phyloP scores from a whole-genome alignment of 1,140 invertebrate genomes.

The Nilaparvata lugens region DNA sequence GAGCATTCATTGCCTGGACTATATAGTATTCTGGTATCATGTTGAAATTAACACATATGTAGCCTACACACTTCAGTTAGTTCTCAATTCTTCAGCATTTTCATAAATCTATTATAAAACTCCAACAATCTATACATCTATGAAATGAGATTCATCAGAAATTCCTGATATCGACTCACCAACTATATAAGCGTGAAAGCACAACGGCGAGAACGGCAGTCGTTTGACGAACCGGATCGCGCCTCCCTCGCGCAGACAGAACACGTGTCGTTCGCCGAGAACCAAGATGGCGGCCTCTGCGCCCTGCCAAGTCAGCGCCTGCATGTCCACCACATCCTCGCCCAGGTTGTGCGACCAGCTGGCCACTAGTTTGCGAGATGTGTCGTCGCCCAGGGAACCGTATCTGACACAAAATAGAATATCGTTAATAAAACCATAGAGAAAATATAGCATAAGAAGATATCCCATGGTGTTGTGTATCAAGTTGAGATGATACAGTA shows the following conservation, averaged over 20 bases:
- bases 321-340: constrained; percentile 58
- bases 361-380: constrained; percentile 45
- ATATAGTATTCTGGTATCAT: too few relatives aligned
- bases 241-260: constrained; percentile 65
- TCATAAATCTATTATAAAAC: too few relatives aligned
- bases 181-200: constrained; percentile 60
- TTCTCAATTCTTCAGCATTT: not conserved
- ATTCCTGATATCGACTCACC: constrained; percentile 42
- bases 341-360: constrained; percentile 72
- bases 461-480: too few relatives aligned
- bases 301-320: constrained; percentile 43
- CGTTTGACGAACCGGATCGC: constrained; percentile 66
- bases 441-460: too few relatives aligned
- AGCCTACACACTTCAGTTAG: too few relatives aligned
- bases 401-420: too few relatives aligned
- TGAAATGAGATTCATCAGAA: too few relatives aligned
- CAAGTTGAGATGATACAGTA: too few relatives aligned
- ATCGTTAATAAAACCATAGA: too few relatives aligned
- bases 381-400: constrained; percentile 44
- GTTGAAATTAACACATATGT: too few relatives aligned
- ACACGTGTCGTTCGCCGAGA: constrained; percentile 63
- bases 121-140: too few relatives aligned
- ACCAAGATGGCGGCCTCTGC: constrained; percentile 52
- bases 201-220: constrained; percentile 68
- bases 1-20: too few relatives aligned